These are phyloP conservation scores for Tenodera sinensis DNA, from an alignment of 2,888 invertebrate genomes.

Conservation along the genomic window DNA sequence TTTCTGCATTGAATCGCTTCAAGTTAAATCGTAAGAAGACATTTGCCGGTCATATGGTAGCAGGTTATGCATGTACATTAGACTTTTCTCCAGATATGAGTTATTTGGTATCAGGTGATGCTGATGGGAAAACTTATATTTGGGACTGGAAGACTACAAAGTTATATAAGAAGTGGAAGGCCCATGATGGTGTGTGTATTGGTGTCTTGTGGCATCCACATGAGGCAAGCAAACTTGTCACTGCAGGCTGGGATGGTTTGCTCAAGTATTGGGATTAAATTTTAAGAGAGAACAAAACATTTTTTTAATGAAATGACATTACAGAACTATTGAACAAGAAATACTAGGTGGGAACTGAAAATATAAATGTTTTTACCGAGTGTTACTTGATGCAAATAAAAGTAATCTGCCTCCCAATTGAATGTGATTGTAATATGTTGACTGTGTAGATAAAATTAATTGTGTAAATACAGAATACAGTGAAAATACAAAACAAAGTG, in stretches of 20 bases:
- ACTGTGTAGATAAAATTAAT: too few relatives aligned
- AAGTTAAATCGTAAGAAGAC: constrained; percentile 98
- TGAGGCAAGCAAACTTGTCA: constrained; percentile 94
- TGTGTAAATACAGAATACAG: too few relatives aligned
- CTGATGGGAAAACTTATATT: constrained; percentile 96
- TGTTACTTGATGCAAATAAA: too few relatives aligned
- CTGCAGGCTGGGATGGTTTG: constrained; percentile 97
- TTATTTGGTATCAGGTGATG: constrained; percentile 95
- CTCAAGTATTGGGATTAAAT: constrained; percentile 97
- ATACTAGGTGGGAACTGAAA: too few relatives aligned
- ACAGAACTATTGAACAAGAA: too few relatives aligned
- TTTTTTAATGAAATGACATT: too few relatives aligned
- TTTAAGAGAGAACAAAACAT: too few relatives aligned
- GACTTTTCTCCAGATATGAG: constrained; percentile 99
- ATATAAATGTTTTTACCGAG: too few relatives aligned
- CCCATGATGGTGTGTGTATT: constrained; percentile 97
- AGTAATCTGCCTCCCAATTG: too few relatives aligned
- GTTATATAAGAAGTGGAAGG: constrained; percentile 97
- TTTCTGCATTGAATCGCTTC: constrained; percentile 94
- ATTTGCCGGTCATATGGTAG: constrained; percentile 98
- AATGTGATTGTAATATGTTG: too few relatives aligned
- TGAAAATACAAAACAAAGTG: too few relatives aligned
- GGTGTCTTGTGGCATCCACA: constrained; percentile 97
- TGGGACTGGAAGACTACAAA: constrained; percentile 99
- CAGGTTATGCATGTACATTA: constrained; percentile 94